Evolutionary conservation across 2,113 vertebrate species (phyloP).

Genomic region (Corythornis madagascariensis): DNA sequence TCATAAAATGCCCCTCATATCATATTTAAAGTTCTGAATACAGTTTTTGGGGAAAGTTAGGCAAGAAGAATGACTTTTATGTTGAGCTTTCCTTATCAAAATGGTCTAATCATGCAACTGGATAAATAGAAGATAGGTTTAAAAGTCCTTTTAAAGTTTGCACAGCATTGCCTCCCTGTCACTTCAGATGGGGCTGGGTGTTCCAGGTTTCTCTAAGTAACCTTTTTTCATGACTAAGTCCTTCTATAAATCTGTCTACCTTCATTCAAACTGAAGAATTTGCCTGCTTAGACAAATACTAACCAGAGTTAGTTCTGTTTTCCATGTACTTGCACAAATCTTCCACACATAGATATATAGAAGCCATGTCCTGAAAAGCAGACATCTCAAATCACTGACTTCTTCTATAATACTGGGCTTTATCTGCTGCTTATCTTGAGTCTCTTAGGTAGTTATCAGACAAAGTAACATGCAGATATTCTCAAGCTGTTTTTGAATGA

Average conservation of each 20-base stretch:
- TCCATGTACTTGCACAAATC: not conserved
- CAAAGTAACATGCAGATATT: not conserved
- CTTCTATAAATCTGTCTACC: not conserved
- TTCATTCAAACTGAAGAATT: not conserved
- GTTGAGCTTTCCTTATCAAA: not conserved
- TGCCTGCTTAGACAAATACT: not conserved
- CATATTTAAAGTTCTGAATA: constrained; percentile 17
- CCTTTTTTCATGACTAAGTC: not conserved
- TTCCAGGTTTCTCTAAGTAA: not conserved
- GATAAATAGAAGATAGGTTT: not conserved
- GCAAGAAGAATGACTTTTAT: not conserved
- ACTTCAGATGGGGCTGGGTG: not conserved
- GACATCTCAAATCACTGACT: not conserved
- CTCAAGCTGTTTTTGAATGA: not conserved
- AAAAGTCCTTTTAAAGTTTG: not conserved
- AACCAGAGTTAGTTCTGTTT: not conserved
- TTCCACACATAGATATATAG: not conserved
- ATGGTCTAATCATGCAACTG: not conserved
- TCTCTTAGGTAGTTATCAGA: not conserved
- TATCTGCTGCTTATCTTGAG: not conserved
- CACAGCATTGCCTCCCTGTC: not conserved
- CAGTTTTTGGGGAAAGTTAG: constrained; percentile 28
- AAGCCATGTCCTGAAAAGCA: not conserved
- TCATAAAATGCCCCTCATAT: constrained; percentile 49
- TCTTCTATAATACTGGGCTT: not conserved